Conservation (phyloP, 2,888 invertebrate genomes). For the Miltochrista miniata region DNA sequence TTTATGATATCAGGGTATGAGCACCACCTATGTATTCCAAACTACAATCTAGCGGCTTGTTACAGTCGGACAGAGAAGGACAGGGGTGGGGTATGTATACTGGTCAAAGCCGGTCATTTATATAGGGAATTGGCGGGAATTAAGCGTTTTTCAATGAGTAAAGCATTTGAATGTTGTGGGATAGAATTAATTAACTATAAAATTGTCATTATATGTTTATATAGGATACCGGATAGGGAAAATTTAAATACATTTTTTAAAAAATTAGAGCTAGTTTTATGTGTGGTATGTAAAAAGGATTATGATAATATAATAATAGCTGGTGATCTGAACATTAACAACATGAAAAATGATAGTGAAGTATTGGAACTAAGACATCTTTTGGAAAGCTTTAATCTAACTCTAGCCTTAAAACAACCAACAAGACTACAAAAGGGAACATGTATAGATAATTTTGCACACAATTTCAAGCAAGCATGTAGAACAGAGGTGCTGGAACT, state of each 20-base stretch:
- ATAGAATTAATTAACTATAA: neutral
- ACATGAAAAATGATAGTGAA: neutral
- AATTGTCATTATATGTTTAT: neutral
- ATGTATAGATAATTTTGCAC: slow-evolving; percentile 3
- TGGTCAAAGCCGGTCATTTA: neutral
- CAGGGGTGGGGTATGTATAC: slow-evolving; percentile 2
- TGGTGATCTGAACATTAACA: neutral
- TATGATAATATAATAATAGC: neutral
- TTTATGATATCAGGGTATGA: neutral
- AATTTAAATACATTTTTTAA: neutral
- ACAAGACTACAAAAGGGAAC: neutral
- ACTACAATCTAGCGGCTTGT: neutral
- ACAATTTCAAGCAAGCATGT: neutral
- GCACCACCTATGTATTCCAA: neutral
- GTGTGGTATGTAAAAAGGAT: neutral
- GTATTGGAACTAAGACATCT: neutral
- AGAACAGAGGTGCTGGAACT: neutral
- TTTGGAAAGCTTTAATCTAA: neutral
- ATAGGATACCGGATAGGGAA: neutral
- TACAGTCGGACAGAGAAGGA: neutral
- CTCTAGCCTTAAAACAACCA: neutral
- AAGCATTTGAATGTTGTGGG: slow-evolving; percentile 3
- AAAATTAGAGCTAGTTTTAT: neutral
- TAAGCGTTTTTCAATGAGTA: neutral
- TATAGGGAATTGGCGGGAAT: neutral